Evolutionary conservation across 2,888 invertebrate genomes (phyloP).

Genomic region (Cistogaster globosa): DNA sequence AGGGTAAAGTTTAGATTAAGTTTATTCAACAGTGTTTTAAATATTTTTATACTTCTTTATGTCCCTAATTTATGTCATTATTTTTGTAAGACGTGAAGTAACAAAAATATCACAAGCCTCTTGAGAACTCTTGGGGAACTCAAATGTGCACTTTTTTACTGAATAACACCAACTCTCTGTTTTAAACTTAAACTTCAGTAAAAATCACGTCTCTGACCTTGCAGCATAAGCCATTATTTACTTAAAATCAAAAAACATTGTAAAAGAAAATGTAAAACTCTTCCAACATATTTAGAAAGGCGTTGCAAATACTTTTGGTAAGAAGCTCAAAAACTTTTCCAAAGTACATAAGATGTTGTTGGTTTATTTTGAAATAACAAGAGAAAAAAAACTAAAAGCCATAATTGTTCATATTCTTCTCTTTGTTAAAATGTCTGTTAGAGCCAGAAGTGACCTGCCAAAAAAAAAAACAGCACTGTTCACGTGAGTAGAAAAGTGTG

Average conservation of each 20-base stretch:
- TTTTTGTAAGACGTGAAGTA: too few relatives aligned
- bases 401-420: not conserved
- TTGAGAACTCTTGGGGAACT: too few relatives aligned
- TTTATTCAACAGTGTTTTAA: too few relatives aligned
- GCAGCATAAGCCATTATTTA: not conserved
- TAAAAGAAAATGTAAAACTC: conserved; percentile 38
- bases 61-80: too few relatives aligned
- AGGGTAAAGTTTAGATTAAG: too few relatives aligned
- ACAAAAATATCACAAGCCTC: too few relatives aligned
- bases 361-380: conserved; percentile 22
- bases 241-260: conserved; percentile 4
- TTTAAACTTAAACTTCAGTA: not conserved
- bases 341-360: conserved; percentile 40
- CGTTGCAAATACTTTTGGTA: conserved; percentile 57
- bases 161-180: too few relatives aligned
- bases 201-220: conserved; percentile 6
- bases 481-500: too few relatives aligned
- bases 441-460: conserved; percentile 42
- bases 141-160: too few relatives aligned
- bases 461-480: not conserved
- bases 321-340: conserved; percentile 55
- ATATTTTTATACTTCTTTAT: too few relatives aligned
- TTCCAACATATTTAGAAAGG: conserved; percentile 60
- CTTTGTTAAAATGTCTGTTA: not conserved
- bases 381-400: conserved; percentile 29